Conservation (phyloP, 2,113 vertebrate species). For the Machaerirhynchus nigripectus region DNA sequence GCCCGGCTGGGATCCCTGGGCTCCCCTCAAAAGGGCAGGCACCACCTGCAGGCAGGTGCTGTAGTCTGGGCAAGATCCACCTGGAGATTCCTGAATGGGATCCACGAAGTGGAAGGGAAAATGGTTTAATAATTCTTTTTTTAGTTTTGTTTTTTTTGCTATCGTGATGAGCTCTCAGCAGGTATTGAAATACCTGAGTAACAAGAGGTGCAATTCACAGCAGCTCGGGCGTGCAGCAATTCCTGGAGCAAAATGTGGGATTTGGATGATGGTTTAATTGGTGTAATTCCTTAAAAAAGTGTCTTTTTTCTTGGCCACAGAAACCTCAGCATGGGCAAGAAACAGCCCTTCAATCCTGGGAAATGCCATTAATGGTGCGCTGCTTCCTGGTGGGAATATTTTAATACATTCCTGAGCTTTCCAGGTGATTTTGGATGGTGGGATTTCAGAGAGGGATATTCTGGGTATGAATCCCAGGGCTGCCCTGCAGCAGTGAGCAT, state of each 20-base stretch:
- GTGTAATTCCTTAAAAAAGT: neutral
- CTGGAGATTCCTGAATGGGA: slow-evolving; percentile 63
- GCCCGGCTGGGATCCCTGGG: slow-evolving; percentile 56
- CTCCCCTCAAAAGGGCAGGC: slow-evolving; percentile 78
- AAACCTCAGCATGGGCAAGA: rapidly evolving
- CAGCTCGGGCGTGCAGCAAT: neutral
- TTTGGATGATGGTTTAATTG: neutral
- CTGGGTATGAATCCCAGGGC: neutral
- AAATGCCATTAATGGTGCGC: rapidly evolving
- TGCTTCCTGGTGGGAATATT: neutral
- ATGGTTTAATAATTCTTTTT: neutral
- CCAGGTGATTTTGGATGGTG: neutral
- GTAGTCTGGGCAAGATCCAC: slow-evolving; percentile 72
- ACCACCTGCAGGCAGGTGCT: slow-evolving; percentile 78
- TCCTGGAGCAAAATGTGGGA: neutral
- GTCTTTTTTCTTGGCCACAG: neutral
- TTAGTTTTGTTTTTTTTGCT: neutral
- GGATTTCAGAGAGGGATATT: neutral
- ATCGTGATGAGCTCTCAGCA: neutral
- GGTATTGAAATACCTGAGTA: neutral
- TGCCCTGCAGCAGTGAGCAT: neutral
- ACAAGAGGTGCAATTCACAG: neutral
- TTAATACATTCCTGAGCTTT: neutral
- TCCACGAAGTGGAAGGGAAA: neutral
- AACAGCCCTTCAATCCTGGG: neutral